phyloP scores from a whole-genome alignment of 2,797 vertebrate genomes.

The Vultur gryphus region DNA sequence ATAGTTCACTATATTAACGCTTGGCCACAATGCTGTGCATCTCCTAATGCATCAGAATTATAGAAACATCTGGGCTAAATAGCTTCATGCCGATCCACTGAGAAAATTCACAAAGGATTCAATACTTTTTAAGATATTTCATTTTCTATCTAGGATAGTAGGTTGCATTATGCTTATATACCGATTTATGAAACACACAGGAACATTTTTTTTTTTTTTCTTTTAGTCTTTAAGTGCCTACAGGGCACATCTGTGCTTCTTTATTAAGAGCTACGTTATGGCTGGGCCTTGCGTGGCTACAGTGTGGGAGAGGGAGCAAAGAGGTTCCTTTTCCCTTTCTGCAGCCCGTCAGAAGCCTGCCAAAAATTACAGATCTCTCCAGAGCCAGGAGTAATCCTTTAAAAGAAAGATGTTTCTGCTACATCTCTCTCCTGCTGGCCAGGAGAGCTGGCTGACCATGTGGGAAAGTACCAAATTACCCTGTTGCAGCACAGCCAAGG shows the following conservation, averaged over 20 bases:
- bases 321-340: not conserved
- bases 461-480: constrained; percentile 31
- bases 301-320: constrained; percentile 1
- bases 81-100: constrained; percentile 56
- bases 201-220: not conserved
- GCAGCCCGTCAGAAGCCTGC: not conserved
- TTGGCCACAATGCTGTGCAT: constrained; percentile 8
- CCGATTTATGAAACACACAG: constrained; percentile 33
- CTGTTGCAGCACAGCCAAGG: not conserved
- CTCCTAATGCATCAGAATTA: constrained; percentile 52
- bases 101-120: constrained; percentile 58
- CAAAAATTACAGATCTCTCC: constrained; percentile 13
- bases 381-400: not conserved
- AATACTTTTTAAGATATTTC: constrained; percentile 24
- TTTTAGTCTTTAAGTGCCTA: constrained; percentile 12
- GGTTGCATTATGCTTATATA: constrained; percentile 2
- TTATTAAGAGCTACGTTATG: not conserved
- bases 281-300: not conserved
- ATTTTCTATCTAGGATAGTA: constrained; percentile 9
- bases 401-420: constrained; percentile 21
- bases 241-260: constrained; percentile 19
- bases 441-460: constrained; percentile 4
- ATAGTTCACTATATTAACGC: constrained; percentile 36
- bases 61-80: constrained; percentile 64
- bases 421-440: not conserved